Evolutionary conservation across 1,140 invertebrate genomes (phyloP).

Genomic region (Mizuhopecten yessoensis): DNA sequence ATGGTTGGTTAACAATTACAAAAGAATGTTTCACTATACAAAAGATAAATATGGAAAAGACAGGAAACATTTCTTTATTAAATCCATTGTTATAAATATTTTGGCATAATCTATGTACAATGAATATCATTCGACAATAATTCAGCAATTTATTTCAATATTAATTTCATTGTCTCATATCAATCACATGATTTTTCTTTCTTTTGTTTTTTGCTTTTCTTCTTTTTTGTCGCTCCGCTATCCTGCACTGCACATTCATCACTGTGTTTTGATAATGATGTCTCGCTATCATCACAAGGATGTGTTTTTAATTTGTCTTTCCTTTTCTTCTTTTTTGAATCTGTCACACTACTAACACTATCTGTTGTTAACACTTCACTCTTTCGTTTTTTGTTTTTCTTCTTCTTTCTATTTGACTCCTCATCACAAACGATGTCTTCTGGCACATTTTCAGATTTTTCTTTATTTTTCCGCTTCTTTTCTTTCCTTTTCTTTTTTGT

Average conservation of each 20-base stretch:
- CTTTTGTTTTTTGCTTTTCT: conserved; percentile 48
- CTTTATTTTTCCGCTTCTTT: not conserved
- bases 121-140: no score
- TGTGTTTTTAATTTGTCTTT: conserved; percentile 47
- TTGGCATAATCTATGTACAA: no score
- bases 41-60: no score
- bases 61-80: no score
- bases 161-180: not conserved
- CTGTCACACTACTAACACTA: not conserved
- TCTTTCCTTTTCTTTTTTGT: conserved; percentile 53
- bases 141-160: no score
- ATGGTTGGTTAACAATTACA: no score
- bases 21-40: no score
- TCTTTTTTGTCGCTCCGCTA: conserved; percentile 45
- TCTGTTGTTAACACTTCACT: not conserved
- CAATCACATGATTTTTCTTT: conserved; percentile 43
- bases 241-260: not conserved
- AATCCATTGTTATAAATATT: no score
- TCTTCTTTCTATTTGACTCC: not conserved
- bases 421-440: not conserved
- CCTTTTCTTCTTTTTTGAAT: conserved; percentile 21
- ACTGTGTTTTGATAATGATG: no score
- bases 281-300: not conserved
- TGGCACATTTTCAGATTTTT: not conserved
- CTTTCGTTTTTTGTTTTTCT: conserved; percentile 49